Evolutionary conservation across 2,797 vertebrate species (phyloP).

Genomic region (Nannoperca obscura): DNA sequence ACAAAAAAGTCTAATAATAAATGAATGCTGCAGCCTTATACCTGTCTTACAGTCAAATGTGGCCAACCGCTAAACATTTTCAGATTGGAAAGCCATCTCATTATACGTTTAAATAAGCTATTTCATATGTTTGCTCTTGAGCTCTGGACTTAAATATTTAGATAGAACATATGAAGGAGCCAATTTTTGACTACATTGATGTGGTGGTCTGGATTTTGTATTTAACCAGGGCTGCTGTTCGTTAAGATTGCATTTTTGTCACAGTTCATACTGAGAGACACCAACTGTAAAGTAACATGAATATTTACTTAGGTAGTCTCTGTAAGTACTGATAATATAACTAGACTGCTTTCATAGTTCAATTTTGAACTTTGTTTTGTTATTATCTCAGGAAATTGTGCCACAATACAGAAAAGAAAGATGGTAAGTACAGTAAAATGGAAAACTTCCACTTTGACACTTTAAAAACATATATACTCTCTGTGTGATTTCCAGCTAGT

Average conservation of each 20-base stretch:
- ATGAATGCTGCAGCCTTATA: constrained; percentile 4
- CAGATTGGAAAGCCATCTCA: constrained; percentile 11
- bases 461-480: background rate
- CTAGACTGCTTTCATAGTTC: background rate
- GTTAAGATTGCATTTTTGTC: background rate
- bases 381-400: background rate
- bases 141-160: constrained; percentile 40
- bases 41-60: background rate
- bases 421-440: background rate
- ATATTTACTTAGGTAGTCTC: background rate
- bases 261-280: constrained; percentile 10
- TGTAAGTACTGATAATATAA: background rate
- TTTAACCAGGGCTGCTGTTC: background rate
- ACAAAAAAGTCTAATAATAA: constrained; percentile 10
- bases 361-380: background rate
- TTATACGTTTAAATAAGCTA: constrained; percentile 35
- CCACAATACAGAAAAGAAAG: background rate
- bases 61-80: constrained; percentile 27
- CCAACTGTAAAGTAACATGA: background rate
- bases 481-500: background rate
- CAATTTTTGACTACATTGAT: background rate
- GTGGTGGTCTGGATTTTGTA: constrained; percentile 6
- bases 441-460: background rate
- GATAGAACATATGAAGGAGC: constrained; percentile 12
- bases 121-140: constrained; percentile 50